A percentile compares a stretch with the other conserved stretches of the same genome.
Conservation (phyloP, 2,113 vertebrate genomes). For the Platycercus adscitus region DNA sequence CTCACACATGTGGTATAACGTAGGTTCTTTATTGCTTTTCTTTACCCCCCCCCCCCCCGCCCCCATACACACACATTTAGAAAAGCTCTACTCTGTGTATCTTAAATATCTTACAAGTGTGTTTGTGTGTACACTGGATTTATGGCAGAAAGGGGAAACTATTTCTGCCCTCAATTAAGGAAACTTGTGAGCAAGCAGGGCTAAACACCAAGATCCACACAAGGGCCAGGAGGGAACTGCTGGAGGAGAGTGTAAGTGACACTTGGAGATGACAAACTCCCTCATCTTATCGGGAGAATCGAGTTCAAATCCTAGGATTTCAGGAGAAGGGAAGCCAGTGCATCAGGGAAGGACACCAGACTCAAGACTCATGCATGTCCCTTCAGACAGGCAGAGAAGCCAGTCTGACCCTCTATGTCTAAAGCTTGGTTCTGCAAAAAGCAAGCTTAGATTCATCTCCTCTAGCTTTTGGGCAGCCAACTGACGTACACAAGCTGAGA, state of each 20-base stretch:
- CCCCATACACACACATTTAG: neutral
- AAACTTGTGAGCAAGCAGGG: neutral
- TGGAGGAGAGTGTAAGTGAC: neutral
- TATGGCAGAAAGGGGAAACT: slow-evolving; percentile 33
- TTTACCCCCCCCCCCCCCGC: neutral
- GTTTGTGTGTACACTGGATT: neutral
- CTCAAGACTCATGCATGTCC: neutral
- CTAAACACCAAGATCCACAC: neutral
- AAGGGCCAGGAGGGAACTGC: neutral
- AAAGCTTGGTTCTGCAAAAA: neutral
- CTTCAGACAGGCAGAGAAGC: neutral
- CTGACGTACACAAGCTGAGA: neutral
- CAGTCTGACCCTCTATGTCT: neutral
- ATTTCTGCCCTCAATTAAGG: slow-evolving; percentile 37
- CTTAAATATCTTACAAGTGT: slow-evolving; percentile 35
- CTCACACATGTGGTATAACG: slow-evolving; percentile 61
- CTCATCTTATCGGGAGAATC: neutral
- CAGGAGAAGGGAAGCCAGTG: neutral
- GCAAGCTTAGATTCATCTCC: neutral
- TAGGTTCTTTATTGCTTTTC: slow-evolving; percentile 67
- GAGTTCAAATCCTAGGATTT: neutral
- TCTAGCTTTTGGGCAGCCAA: neutral
- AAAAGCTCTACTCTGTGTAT: neutral
- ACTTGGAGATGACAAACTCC: neutral
- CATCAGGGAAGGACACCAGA: neutral